phyloP scores from a whole-genome alignment of 2,113 vertebrate species.

The Syngnathus scovelli region DNA sequence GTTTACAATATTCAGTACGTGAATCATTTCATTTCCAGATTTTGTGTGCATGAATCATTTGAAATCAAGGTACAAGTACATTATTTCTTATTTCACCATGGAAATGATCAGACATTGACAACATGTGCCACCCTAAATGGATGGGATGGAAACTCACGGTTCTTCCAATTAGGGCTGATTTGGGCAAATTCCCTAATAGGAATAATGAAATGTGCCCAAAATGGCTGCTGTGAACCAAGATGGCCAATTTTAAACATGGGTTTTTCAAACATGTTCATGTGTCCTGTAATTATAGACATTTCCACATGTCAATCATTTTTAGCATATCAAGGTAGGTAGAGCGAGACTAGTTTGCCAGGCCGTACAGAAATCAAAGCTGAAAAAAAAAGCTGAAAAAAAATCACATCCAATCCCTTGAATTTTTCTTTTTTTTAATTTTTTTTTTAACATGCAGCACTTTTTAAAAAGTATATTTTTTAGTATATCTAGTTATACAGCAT shows the following conservation, averaged over 20 bases:
- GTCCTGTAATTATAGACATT: not conserved
- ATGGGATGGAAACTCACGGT: not conserved
- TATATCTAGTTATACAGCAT: not conserved
- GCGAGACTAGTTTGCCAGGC: not conserved
- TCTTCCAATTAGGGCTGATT: not conserved
- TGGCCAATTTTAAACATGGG: not conserved
- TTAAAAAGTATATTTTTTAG: not conserved
- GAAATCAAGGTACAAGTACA: not conserved
- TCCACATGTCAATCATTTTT: no score
- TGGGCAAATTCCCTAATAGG: not conserved
- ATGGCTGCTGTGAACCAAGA: not conserved
- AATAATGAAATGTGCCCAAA: not conserved
- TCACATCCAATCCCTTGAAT: not conserved
- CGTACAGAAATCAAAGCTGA: not conserved
- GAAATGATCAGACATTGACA: not conserved
- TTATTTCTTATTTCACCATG: not conserved
- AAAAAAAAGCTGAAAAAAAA: not conserved
- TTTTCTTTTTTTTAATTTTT: not conserved
- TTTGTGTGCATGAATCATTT: not conserved
- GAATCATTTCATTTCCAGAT: constrained; percentile 4
- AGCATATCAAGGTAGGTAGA: no score
- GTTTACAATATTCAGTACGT: constrained; percentile 20
- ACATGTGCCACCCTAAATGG: not conserved
- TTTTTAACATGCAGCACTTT: not conserved
- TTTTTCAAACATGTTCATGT: not conserved